Conservation (phyloP, 2,113 vertebrate species). For the Recurvirostra avosetta region DNA sequence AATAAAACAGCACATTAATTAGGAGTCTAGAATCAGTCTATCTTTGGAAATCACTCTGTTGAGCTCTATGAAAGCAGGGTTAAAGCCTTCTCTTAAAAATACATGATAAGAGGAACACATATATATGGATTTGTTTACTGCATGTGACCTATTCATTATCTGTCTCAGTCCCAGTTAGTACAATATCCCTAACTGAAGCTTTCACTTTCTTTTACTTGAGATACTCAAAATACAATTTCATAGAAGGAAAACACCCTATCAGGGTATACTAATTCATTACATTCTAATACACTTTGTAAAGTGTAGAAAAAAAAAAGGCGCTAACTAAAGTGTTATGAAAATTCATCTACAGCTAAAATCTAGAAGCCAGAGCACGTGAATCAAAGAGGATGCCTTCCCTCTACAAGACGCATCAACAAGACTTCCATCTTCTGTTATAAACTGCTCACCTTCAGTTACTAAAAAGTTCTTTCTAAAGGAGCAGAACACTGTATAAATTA, state of each 20-base stretch:
- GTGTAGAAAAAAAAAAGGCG: not conserved
- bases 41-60: not conserved
- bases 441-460: not conserved
- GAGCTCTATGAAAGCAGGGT: not conserved
- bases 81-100: not conserved
- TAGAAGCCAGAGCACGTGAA: not conserved
- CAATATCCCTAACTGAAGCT: not conserved
- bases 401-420: not conserved
- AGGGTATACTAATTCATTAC: not conserved
- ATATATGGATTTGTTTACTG: not conserved
- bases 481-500: not conserved
- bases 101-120: not conserved
- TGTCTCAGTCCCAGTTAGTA: not conserved
- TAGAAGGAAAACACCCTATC: not conserved
- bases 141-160: not conserved
- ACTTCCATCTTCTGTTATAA: not conserved
- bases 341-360: not conserved
- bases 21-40: not conserved
- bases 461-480: not conserved
- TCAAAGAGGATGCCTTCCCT: accelerated
- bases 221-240: not conserved
- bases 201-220: not conserved
- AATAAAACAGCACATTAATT: not conserved
- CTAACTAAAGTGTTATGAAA: not conserved
- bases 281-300: not conserved